Evolutionary conservation across 2,113 vertebrate genomes (phyloP), one percentile per base, ranked within the genome.

Genomic region (Meriones unguiculatus): DNA sequence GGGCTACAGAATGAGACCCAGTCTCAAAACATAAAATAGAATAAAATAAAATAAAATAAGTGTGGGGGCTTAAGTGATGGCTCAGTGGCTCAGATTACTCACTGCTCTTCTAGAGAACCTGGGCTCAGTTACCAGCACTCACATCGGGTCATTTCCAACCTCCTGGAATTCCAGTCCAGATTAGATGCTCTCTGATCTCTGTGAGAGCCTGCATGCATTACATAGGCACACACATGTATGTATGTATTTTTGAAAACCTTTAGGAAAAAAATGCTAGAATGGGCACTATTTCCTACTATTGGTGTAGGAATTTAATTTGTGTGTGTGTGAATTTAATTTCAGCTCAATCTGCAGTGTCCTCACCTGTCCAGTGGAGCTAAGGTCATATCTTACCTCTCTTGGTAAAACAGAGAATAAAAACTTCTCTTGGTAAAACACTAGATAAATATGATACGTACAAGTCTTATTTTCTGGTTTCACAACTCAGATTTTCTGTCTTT

Each of bases 401-500:
- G 17, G 13, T 54, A 75, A 41, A 41, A 64, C 24, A 86, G 73
- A 70, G 65, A 88, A 57, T 20, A 46, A 17, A 90, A 46, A 52
- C 1, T 76, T 28, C 32, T 94, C 30, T 89, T 87, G 72, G 89
- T 65, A 84, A 96, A 92, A 73, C 50, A 86, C 73, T 62, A 75
- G 20, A 82, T 6, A 64, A 95, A 78, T 32, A 73, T 14, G 81
- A 18, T 30, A 89, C 87, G 70, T 41, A 64, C 22, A 75, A 87
- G 50, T 72, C 41, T 81, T 81, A 65, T 69, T 93, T 70, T 69
- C 85, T 91, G 92, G 89, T n/a, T 62, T 91, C 57, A 78, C 54
- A 52, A 81, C 67, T 95, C 89, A 89, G 62, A 78, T 91, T 94
- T 89, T 14, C 7, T 77, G 89, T 87, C 32, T 72, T 57, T 89